Conservation (phyloP, 2,113 vertebrate genomes). For the Sterrhoptilus dennistouni region DNA sequence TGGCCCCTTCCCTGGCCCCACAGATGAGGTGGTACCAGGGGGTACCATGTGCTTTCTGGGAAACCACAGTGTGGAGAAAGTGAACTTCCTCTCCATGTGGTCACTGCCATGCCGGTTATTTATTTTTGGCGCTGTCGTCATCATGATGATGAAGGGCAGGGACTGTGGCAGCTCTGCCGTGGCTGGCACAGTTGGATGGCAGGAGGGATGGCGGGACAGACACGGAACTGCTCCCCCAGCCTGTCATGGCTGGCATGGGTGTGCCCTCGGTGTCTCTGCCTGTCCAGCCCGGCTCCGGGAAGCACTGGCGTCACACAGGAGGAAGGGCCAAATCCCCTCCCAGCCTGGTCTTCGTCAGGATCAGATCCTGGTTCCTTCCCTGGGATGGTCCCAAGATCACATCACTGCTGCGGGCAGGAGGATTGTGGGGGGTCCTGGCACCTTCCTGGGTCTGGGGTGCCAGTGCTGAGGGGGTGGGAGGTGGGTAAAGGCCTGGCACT, state of each 20-base stretch:
- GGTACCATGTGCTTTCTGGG: accelerated
- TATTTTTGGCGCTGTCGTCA: not conserved
- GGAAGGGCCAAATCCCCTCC: not conserved
- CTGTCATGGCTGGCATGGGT: not conserved
- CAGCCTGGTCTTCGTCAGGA: accelerated
- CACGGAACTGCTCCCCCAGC: not conserved
- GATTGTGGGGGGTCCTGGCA: not conserved
- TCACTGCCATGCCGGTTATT: not conserved
- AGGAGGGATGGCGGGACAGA: not conserved
- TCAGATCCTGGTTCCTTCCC: not conserved
- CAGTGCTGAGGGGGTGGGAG: not conserved
- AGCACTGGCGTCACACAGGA: not conserved
- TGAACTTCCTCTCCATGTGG: not conserved
- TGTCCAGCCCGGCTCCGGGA: accelerated
- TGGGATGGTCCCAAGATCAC: not conserved
- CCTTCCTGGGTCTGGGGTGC: not conserved
- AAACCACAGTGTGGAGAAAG: not conserved
- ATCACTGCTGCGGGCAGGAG: accelerated
- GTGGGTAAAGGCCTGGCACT: not conserved
- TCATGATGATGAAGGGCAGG: accelerated
- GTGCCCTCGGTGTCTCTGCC: not conserved
- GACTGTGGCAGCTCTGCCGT: accelerated
- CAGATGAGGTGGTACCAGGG: accelerated
- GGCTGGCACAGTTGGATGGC: not conserved
- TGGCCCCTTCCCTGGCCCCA: not conserved